Percentiles rank a stretch among this genome's conserved stretches.
Evolutionary conservation across 2,113 vertebrate genomes (phyloP).

Genomic region (Apistogramma diplotaenia): DNA sequence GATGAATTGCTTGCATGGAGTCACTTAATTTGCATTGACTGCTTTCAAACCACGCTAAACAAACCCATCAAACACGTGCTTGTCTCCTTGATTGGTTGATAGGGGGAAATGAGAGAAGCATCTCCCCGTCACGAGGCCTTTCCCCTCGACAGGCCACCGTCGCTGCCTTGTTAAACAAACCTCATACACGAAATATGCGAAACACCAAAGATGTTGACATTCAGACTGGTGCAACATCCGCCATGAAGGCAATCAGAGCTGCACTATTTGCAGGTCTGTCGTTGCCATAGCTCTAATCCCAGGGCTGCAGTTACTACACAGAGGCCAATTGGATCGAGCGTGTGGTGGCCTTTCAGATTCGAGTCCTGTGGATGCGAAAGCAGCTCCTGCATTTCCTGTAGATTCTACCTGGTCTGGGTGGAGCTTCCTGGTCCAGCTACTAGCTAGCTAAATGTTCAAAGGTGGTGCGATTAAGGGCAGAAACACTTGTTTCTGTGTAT

Average conservation of each 20-base stretch:
- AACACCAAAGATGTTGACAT: background rate
- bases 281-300: constrained; percentile 26
- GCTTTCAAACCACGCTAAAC: background rate
- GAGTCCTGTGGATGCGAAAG: background rate
- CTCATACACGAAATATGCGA: background rate
- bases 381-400: background rate
- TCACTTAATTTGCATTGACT: background rate
- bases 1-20: background rate
- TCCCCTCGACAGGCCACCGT: background rate
- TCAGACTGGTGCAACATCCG: background rate
- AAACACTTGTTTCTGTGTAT: background rate
- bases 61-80: background rate
- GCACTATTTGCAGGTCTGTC: constrained; percentile 7
- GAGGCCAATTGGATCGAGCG: constrained; percentile 20
- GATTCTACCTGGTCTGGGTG: background rate
- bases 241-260: background rate
- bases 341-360: background rate
- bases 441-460: background rate
- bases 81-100: background rate
- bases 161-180: background rate
- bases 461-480: background rate
- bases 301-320: constrained; percentile 27
- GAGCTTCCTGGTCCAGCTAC: background rate
- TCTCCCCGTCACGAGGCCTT: background rate
- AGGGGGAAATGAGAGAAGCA: background rate